A percentile compares a stretch with the other conserved stretches of the same genome.
Evolutionary conservation across 2,113 vertebrate species (phyloP).

Genomic region (Otolemur garnettii): DNA sequence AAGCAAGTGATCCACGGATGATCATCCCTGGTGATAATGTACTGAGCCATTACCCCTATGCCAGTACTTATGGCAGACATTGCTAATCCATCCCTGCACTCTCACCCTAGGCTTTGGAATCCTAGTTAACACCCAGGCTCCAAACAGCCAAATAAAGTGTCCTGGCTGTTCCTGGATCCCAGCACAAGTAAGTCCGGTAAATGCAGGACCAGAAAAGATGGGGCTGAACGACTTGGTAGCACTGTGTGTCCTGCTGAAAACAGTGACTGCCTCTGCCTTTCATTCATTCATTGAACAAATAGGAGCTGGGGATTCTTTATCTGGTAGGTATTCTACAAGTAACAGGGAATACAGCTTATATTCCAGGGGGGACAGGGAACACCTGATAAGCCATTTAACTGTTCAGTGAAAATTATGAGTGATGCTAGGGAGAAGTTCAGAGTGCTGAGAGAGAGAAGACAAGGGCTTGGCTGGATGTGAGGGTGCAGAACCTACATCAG

Average conservation of each 20-base stretch:
- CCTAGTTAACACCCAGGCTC: not conserved
- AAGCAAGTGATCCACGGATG: not conserved
- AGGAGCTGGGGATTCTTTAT: not conserved
- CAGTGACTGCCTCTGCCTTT: not conserved
- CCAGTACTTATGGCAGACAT: not conserved
- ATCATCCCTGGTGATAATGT: not conserved
- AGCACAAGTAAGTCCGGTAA: accelerated
- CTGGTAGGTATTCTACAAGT: not conserved
- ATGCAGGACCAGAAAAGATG: too few relatives aligned
- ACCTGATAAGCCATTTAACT: not conserved
- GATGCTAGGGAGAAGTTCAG: accelerated
- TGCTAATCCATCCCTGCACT: not conserved
- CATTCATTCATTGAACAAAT: too few relatives aligned
- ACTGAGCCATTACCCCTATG: not conserved
- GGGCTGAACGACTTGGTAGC: accelerated
- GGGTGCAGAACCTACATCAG: too few relatives aligned
- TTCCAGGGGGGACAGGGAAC: too few relatives aligned
- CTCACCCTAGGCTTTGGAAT: not conserved
- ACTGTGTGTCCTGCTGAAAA: not conserved
- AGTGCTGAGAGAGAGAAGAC: not conserved
- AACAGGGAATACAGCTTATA: not conserved
- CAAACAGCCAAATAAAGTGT: accelerated
- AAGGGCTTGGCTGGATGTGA: accelerated
- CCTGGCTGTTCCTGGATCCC: not conserved
- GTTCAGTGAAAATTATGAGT: too few relatives aligned